Percentiles rank a stretch among this genome's conserved stretches.
Conservation (phyloP, 2,797 vertebrate genomes). For the Molossus molossus region DNA sequence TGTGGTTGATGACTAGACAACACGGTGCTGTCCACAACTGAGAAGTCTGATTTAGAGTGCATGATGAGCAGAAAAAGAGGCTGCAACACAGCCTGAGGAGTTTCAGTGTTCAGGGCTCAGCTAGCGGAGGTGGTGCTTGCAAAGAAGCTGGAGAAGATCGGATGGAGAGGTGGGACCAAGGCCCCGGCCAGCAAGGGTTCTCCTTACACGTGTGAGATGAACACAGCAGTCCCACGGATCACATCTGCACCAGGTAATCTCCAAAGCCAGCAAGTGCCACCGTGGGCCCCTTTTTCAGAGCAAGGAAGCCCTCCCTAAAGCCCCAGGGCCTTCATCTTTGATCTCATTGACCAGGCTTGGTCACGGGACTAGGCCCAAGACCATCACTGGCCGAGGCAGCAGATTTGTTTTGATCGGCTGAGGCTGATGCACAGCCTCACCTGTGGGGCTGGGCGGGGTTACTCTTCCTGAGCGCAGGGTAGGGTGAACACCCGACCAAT, state of each 20-base stretch:
- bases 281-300: rapidly evolving
- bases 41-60: background rate
- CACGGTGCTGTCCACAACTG: background rate
- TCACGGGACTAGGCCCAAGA: background rate
- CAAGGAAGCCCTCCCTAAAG: background rate
- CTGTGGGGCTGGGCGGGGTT: rapidly evolving
- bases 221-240: background rate
- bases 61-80: background rate
- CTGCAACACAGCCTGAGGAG: background rate
- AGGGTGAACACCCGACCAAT: background rate
- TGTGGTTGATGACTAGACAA: background rate
- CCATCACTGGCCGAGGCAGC: background rate
- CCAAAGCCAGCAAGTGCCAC: background rate
- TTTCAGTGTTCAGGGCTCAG: background rate
- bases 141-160: background rate
- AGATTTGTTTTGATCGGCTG: background rate
- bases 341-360: background rate
- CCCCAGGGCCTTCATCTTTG: background rate
- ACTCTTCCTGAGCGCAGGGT: too few relatives aligned
- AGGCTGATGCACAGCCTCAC: background rate
- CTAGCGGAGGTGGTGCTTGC: background rate
- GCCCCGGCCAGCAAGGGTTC: background rate
- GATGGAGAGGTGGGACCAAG: background rate
- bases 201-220: background rate
- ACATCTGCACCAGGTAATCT: background rate